These are phyloP conservation scores for Pantala flavescens DNA, from an alignment of 1,140 invertebrate genomes.

Conservation along the genomic window DNA sequence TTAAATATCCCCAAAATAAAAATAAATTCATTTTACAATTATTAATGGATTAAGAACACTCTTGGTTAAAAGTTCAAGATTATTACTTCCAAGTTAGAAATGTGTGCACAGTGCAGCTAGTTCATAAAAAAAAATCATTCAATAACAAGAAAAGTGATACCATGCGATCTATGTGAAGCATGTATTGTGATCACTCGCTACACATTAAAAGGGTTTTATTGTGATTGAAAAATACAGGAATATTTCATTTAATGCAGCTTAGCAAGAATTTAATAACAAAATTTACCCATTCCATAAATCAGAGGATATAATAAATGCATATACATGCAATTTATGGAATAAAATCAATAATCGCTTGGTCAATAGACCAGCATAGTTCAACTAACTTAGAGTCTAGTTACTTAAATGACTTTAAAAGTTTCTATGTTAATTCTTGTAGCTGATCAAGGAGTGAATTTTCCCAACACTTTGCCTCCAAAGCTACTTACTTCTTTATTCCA, in stretches of 20 bases:
- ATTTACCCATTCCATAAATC: constrained; percentile 3
- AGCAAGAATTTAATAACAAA: not conserved
- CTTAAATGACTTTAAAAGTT: not conserved
- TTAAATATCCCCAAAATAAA: not conserved
- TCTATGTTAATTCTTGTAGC: not conserved
- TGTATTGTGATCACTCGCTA: not conserved
- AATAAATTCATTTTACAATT: not conserved
- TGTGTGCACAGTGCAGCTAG: not conserved
- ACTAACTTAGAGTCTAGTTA: constrained; percentile 6
- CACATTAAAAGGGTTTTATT: not conserved
- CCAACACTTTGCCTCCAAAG: not conserved
- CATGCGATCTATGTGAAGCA: not conserved
- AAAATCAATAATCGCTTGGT: not conserved
- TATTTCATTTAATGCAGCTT: not conserved
- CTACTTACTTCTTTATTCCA: not conserved
- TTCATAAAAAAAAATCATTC: not conserved
- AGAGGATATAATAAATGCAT: not conserved
- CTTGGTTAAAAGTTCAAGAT: constrained; percentile 3
- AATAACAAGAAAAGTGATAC: not conserved
- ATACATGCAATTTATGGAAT: not conserved
- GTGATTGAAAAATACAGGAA: constrained; percentile 7
- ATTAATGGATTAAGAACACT: not conserved
- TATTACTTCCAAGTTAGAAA: constrained; percentile 3
- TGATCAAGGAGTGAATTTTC: not conserved
- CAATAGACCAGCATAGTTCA: not conserved